These are phyloP conservation scores for Centrocercus urophasianus DNA, from an alignment of 2,113 vertebrate species.

Conservation along the genomic window DNA sequence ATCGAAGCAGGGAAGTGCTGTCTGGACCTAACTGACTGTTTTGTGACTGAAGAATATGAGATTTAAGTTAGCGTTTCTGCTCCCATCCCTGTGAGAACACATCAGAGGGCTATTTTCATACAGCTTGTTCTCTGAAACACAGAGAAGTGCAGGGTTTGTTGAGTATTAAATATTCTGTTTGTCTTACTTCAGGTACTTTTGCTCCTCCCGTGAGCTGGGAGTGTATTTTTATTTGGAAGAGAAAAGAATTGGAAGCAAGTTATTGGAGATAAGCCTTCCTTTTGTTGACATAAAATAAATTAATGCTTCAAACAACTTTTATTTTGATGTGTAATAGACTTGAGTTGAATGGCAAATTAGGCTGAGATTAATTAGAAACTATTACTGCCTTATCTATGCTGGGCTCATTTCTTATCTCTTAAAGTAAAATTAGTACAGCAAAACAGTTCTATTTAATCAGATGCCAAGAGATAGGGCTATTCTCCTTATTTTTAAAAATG, in stretches of 20 bases:
- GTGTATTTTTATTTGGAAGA: not conserved
- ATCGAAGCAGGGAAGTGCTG: not conserved
- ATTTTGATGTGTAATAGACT: not conserved
- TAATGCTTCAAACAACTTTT: slow-evolving; percentile 22
- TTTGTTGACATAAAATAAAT: slow-evolving; percentile 16
- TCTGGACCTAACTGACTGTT: not conserved
- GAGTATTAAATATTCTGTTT: not conserved
- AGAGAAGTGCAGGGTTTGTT: not conserved
- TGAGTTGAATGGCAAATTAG: not conserved
- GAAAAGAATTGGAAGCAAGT: not conserved
- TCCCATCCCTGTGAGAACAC: not conserved
- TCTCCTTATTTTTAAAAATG: not conserved
- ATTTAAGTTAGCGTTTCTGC: not conserved
- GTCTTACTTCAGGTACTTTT: not conserved
- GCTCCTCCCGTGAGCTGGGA: not conserved
- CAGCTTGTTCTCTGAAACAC: not conserved
- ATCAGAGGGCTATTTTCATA: not conserved
- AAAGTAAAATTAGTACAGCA: not conserved
- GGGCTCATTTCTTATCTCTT: not conserved
- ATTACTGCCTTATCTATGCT: slow-evolving; percentile 21
- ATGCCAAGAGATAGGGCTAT: not conserved
- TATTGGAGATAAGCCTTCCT: slow-evolving; percentile 3
- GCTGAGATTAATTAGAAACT: slow-evolving; percentile 8
- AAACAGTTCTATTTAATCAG: not conserved
- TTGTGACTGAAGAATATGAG: not conserved